Conservation (phyloP, 2,113 vertebrate species). For the Bos indicus region DNA sequence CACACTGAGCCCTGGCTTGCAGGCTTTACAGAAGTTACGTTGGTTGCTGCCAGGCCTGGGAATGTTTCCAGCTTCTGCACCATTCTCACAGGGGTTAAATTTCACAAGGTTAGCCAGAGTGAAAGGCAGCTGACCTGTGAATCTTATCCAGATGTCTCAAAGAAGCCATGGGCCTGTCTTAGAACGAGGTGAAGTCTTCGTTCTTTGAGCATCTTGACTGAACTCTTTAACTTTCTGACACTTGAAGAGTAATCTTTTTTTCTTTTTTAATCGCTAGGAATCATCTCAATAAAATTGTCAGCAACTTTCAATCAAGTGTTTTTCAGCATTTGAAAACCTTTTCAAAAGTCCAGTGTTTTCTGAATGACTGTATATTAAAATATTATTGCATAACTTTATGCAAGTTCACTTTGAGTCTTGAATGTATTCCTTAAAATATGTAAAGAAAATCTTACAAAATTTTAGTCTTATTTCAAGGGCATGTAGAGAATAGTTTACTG, state of each 20-base stretch:
- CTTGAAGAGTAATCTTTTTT: neutral
- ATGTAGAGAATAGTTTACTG: neutral
- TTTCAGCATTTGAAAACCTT: constrained; percentile 51
- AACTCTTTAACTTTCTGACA: neutral
- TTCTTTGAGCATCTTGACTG: neutral
- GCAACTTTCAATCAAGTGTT: constrained; percentile 20
- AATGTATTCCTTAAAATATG: constrained; percentile 16
- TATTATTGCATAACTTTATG: neutral
- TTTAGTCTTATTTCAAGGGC: neutral
- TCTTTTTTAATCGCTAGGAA: neutral
- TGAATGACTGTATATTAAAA: constrained; percentile 32
- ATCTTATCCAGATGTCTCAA: constrained; percentile 26
- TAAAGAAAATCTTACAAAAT: neutral
- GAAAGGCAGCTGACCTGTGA: neutral
- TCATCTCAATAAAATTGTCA: constrained; percentile 32
- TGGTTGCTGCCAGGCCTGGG: neutral
- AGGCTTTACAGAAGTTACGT: neutral
- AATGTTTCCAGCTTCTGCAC: neutral
- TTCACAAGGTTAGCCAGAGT: constrained; percentile 31
- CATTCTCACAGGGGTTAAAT: constrained; percentile 61
- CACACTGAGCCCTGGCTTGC: neutral
- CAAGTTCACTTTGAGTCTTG: constrained; percentile 25
- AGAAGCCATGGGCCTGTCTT: neutral
- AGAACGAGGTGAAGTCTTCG: neutral
- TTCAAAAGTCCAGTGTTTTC: constrained; percentile 45